Evolutionary conservation across 2,797 vertebrate genomes (phyloP), one percentile per base, ranked within the genome.

Genomic region (Vespertilio murinus): DNA sequence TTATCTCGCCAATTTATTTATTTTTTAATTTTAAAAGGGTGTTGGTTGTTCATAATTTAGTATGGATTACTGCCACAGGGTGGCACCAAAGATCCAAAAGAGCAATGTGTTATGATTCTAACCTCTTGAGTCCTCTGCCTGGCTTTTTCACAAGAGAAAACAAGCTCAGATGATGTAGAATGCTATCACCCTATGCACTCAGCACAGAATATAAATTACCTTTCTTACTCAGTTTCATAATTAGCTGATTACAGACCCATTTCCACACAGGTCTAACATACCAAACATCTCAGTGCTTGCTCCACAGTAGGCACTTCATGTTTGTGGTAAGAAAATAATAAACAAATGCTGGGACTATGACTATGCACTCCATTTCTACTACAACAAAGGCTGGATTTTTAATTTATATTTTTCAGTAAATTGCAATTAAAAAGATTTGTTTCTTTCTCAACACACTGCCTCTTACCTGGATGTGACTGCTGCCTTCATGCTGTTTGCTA

Each of bases 401-500:
- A 45, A 64, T 45, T 74, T 74, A n/a, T n/a, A n/a, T 81, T 40
- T 61, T 65, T 30, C 64, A 64, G 47, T 25, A 75, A 90, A 94
- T 77, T 90, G 69, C 20, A 73, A 70, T 25, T 17, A 14, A 74
- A 79, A 35, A 74, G 35, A 22, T 38, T 80, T 64, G 61, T 87
- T 8, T 91, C 47, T 33, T 70, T 93, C 89, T 61, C 70, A 54
- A 8, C 40, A 75, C 22, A 84, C 0, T 52, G 28, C n/a, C 70
- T 83, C 94, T 96, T 93, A 99, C 99, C 99, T 99, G 99, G 96
- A 99, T 99, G 94, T 99, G 99, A 96, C 98, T 98, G 96, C 98
- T 98, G 38, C 98, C 98, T 93, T 99, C 99, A 59, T 98, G 98
- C 84, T 98, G 98, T n/a, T 98, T 98, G 88, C 98, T 98, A 94